A percentile compares a stretch with the other conserved stretches of the same genome.
Evolutionary conservation across 2,113 vertebrate species (phyloP).

Genomic region (Catharus minimus): DNA sequence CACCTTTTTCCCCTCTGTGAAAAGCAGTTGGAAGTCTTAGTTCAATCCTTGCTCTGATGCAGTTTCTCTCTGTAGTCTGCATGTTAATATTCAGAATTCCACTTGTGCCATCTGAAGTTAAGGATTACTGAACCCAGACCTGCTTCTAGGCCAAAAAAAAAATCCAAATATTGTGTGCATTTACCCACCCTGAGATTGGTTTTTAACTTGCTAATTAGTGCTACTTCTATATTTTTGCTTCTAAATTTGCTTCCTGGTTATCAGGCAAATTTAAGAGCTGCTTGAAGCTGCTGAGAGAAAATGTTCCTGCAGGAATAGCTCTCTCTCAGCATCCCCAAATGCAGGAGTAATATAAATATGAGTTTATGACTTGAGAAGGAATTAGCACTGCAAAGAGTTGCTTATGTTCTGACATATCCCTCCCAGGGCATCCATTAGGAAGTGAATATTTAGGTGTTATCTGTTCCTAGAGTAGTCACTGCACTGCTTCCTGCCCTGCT

Average conservation of each 20-base stretch:
- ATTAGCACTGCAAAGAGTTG: neutral
- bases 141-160: neutral
- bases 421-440: neutral
- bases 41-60: neutral
- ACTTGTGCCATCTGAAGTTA: neutral
- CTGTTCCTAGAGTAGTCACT: neutral
- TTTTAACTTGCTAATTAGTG: neutral
- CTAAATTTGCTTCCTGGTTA: neutral
- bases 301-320: neutral
- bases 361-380: neutral
- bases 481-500: neutral
- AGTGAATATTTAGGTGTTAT: neutral
- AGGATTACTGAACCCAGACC: neutral
- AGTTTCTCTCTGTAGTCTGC: neutral
- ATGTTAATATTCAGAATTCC: neutral
- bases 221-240: neutral
- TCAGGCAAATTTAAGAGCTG: neutral
- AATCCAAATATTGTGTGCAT: accelerated
- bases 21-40: neutral
- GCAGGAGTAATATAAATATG: neutral
- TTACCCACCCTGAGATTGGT: neutral
- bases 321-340: neutral
- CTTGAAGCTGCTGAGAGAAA: neutral
- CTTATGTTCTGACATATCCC: neutral
- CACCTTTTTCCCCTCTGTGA: neutral